Base-by-base conservation (phyloP, 2,888 invertebrate species). In the Lissocephala sabroskyi region DNA sequence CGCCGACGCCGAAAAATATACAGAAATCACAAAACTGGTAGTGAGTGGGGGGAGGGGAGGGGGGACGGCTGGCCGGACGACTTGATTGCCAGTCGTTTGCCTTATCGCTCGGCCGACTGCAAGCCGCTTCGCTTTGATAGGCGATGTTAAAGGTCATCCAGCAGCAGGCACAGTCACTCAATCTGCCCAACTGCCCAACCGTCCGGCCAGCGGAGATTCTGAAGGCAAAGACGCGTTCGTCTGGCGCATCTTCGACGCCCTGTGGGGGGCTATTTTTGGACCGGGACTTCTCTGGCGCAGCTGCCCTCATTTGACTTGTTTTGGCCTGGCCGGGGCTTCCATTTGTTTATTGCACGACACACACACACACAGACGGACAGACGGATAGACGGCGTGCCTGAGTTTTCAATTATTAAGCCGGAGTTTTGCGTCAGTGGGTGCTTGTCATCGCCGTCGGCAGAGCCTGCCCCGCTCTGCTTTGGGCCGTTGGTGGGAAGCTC, bases 351-450 rank as follows among this genome's bases (percentile, higher is more conserved):
- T n/a, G n/a, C n/a, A n/a, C n/a, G n/a, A 50, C 29, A 42, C 9
- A 39, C 29, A 49, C 13, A 39, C 17, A 14, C 44, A 37, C 26
- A 26, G 28, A 13, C 58, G 30, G 18, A n/a, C n/a, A n/a, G n/a
- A n/a, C n/a, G n/a, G n/a, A n/a, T n/a, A n/a, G n/a, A n/a, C n/a
- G n/a, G 61, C 56, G 66, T 70, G 75, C 66, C 71, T 65, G 66
- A 61, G 74, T 66, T 68, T 70, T 75, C 71, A 74, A 70, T 68
- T 61, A 58, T 57, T 62, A 70, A 74, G 68, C 68, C 68, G 75
- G 68, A 68, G 70, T 68, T 62, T 58, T 60, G 56, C 45, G 42
- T 58, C 42, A 45, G 42, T 51, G 62, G 49, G 49, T 19, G 37
- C 37, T 30, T 30, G 9, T 30, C 3, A 10, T n/a, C n/a, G n/a